phyloP scores from a whole-genome alignment of 92 coral and sea anemone species.

The Paramuricea clavata region DNA sequence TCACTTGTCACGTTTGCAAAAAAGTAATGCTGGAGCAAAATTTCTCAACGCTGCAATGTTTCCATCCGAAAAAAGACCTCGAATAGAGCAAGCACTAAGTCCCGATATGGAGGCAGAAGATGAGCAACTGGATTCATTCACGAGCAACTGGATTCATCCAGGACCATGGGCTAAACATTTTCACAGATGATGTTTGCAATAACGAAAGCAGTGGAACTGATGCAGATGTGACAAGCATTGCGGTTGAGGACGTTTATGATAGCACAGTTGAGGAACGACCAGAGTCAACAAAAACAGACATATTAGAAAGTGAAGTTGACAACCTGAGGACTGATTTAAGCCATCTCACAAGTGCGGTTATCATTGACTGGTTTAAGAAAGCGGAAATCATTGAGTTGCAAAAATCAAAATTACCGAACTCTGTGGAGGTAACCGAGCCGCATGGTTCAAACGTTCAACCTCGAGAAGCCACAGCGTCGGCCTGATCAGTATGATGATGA shows the following conservation, averaged over 20 bases:
- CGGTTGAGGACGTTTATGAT: neutral
- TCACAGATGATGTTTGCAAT: neutral
- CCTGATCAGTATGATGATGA: neutral
- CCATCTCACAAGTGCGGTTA: neutral
- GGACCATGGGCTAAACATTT: neutral
- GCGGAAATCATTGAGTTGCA: neutral
- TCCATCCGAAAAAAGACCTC: neutral
- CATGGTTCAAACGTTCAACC: no score
- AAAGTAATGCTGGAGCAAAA: neutral
- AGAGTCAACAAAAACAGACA: neutral
- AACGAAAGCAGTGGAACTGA: neutral
- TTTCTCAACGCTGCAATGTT: slow-evolving; percentile 4
- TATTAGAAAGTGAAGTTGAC: neutral
- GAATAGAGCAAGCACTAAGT: neutral
- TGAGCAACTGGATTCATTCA: neutral
- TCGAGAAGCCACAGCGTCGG: no score
- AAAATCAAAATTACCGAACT: neutral
- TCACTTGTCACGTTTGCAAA: neutral
- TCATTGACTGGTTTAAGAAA: neutral
- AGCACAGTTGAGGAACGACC: neutral
- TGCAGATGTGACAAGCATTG: neutral
- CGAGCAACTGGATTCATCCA: neutral
- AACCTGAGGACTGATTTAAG: neutral
- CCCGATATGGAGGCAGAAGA: neutral
- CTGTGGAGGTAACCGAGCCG: neutral